Evolutionary conservation across 1,140 invertebrate genomes (phyloP).

Genomic region (Ephestia elutella): DNA sequence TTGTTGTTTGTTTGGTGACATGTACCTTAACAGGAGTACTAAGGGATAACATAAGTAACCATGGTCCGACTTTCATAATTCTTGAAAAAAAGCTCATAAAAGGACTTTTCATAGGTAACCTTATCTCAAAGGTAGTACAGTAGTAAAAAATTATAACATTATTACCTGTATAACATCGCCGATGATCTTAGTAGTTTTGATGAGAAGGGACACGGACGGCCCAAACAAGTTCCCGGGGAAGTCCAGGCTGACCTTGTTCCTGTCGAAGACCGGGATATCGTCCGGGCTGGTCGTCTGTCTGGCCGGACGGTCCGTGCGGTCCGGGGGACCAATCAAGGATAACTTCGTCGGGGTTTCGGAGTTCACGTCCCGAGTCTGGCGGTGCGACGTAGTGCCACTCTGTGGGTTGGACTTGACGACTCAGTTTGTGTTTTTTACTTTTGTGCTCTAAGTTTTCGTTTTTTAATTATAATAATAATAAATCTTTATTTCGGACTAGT

Average conservation of each 20-base stretch:
- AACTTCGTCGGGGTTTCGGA: neutral
- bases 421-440: neutral
- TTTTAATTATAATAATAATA: too few species aligned
- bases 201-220: slow-evolving; percentile 81
- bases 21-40: too few species aligned
- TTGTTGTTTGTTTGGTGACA: too few species aligned
- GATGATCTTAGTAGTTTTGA: slow-evolving; percentile 80
- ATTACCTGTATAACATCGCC: slow-evolving; percentile 81
- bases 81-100: too few species aligned
- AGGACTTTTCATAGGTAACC: too few species aligned
- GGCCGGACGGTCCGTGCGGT: slow-evolving; percentile 9
- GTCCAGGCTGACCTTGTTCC: slow-evolving; percentile 77
- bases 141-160: too few species aligned
- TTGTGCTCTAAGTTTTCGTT: too few species aligned
- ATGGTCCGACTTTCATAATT: too few species aligned
- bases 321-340: neutral
- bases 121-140: too few species aligned
- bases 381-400: slow-evolving; percentile 16
- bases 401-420: slow-evolving; percentile 3
- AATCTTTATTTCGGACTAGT: too few species aligned
- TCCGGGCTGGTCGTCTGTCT: slow-evolving; percentile 68
- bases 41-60: too few species aligned
- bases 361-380: slow-evolving; percentile 10
- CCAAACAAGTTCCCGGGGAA: slow-evolving; percentile 80
- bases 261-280: slow-evolving; percentile 81